Evolutionary conservation across 2,797 vertebrate species (phyloP).

Genomic region (Moxostoma hubbsi): DNA sequence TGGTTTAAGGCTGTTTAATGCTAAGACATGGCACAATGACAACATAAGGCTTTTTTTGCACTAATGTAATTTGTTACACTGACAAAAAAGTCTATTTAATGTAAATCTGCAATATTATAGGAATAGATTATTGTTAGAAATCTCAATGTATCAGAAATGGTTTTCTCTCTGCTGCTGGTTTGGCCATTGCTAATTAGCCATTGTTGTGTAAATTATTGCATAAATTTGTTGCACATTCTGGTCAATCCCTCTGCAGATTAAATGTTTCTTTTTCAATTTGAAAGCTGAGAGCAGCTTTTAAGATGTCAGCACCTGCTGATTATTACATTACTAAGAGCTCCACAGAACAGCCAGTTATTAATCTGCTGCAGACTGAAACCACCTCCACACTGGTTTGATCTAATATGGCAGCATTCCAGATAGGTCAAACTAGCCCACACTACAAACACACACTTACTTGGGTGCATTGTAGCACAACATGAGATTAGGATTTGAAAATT

Average conservation of each 20-base stretch:
- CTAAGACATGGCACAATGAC: neutral
- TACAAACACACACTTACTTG: slow-evolving; percentile 9
- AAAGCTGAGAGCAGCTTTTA: slow-evolving; percentile 80
- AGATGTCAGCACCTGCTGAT: slow-evolving; percentile 77
- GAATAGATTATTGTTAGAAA: neutral
- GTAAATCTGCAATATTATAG: neutral
- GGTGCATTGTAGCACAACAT: neutral
- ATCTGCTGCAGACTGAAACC: slow-evolving; percentile 50
- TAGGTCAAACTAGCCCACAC: slow-evolving; percentile 29
- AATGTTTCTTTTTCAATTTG: slow-evolving; percentile 67
- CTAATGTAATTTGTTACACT: neutral
- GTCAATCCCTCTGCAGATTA: slow-evolving; percentile 46
- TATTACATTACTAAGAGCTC: slow-evolving; percentile 77
- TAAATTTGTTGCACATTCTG: slow-evolving; percentile 51
- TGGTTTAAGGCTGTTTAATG: neutral
- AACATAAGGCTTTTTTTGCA: neutral
- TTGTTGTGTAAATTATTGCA: slow-evolving; percentile 48
- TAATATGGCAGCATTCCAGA: slow-evolving; percentile 42
- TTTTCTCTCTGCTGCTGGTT: slow-evolving; percentile 3
- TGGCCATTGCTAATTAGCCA: slow-evolving; percentile 37
- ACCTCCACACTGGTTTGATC: slow-evolving; percentile 38
- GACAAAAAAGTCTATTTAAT: neutral
- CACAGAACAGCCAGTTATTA: slow-evolving; percentile 62
- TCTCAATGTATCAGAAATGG: neutral
- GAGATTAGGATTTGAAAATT: neutral